Base-by-base conservation (phyloP, 2,888 invertebrate genomes). In the Cyaniris semiargus region DNA sequence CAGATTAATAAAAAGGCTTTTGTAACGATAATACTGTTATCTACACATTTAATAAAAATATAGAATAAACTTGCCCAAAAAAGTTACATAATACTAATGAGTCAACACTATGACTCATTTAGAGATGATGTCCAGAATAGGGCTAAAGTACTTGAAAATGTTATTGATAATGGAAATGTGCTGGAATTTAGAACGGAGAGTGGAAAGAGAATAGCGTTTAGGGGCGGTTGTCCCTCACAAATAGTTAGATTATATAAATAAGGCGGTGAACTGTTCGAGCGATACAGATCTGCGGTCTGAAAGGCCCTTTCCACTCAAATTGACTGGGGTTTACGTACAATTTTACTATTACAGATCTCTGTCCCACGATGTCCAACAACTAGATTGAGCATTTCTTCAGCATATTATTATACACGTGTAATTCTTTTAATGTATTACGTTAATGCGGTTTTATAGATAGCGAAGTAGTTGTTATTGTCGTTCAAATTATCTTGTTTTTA, bases 231-330 rank as follows among this genome's bases (percentile, higher is more conserved):
- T 92, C 91, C 92, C 91, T 89, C 86, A 85, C 90, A 91, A 93
- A 93, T 90, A 91, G 92, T 91, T 89, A 93, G 92, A 93, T 94
- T 93, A 92, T 92, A 93, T 93, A 93, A 93, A 93, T 93, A 93
- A 93, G 90, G 88, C 91, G 90, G 88, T 87, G 88, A 88, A 89
- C 88, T 87, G 88, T 88, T 88, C 87, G 85, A 83, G 83, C 87
- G 92, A 93, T 93, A 89, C 89, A 84, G 87, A 93, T 92, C 93
- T 90, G 90, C 82, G 89, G 90, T 85, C 87, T 86, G 86, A 81
- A 81, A 79, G 81, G 78, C 82, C 84, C 84, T 81, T 82, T 83
- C 83, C 78, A 79, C 87, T 85, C 88, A 90, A 92, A 91, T 92
- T 91, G 90, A 92, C 88, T 90, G 85, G 87, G 88, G 87, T 88